Conservation (phyloP, 1,140 invertebrate genomes). For the Hylaeus anthracinus region DNA sequence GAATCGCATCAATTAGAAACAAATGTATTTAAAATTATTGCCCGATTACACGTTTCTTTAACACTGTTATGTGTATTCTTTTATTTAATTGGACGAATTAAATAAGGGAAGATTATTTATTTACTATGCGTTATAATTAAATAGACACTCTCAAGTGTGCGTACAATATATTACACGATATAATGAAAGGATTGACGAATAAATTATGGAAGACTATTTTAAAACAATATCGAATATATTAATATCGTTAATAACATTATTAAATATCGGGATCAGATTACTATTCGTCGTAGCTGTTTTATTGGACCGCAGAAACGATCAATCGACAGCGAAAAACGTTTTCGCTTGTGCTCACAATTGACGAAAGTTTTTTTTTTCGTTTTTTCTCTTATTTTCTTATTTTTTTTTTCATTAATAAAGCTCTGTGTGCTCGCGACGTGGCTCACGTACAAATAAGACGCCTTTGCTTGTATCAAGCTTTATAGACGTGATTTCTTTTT, state of each 20-base stretch:
- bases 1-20: constrained; percentile 9
- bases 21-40: neutral
- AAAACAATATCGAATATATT: constrained; percentile 69
- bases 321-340: neutral
- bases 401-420: constrained; percentile 23
- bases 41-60: too few relatives aligned
- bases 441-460: constrained; percentile 36
- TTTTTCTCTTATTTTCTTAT: neutral
- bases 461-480: neutral
- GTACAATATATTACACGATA: constrained; percentile 32
- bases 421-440: constrained; percentile 27
- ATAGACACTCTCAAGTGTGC: neutral
- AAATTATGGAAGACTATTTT: constrained; percentile 41
- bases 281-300: constrained; percentile 58
- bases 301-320: constrained; percentile 31
- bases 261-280: constrained; percentile 63
- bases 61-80: neutral
- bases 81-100: neutral
- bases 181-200: constrained; percentile 26
- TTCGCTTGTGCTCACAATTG: neutral
- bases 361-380: constrained; percentile 11
- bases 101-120: neutral
- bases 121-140: constrained; percentile 13
- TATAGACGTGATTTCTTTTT: constrained; percentile 19
- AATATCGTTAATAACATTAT: constrained; percentile 68